Evolutionary conservation across 2,888 invertebrate species (phyloP).

Genomic region (Leptinotarsa peninsularis): DNA sequence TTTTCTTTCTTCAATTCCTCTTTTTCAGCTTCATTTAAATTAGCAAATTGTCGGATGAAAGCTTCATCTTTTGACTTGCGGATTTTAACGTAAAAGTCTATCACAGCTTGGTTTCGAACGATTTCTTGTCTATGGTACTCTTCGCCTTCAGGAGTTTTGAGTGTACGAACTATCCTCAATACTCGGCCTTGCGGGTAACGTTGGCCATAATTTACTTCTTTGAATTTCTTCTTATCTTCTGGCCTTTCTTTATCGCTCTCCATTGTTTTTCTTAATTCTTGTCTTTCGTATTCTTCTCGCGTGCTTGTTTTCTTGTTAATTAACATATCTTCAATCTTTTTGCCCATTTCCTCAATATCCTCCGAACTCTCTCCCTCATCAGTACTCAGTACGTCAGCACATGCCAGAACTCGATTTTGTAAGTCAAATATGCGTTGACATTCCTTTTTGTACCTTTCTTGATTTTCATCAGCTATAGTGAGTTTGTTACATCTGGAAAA

Average conservation of each 20-base stretch:
- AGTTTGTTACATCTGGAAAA: constrained; percentile 96
- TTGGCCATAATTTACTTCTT: constrained; percentile 71
- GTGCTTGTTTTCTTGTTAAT: constrained; percentile 96
- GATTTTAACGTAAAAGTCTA: constrained; percentile 97
- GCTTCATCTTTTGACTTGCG: constrained; percentile 95
- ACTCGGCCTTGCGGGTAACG: constrained; percentile 72
- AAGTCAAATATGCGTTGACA: constrained; percentile 98
- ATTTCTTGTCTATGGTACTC: constrained; percentile 92
- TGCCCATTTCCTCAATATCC: constrained; percentile 96
- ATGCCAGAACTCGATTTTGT: constrained; percentile 94
- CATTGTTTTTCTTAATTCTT: constrained; percentile 91
- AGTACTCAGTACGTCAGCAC: constrained; percentile 93
- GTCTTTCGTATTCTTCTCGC: constrained; percentile 94
- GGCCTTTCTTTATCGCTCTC: constrained; percentile 78
- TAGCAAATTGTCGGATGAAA: constrained; percentile 93
- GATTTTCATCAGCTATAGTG: constrained; percentile 98
- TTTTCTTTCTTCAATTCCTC: constrained; percentile 99
- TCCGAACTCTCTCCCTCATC: constrained; percentile 95
- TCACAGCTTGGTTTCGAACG: constrained; percentile 93
- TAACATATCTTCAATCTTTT: constrained; percentile 97
- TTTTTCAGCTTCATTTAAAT: constrained; percentile 95
- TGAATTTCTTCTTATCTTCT: constrained; percentile 70
- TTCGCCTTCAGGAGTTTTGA: constrained; percentile 87
- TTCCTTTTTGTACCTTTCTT: constrained; percentile 97
- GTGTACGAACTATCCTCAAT: constrained; percentile 92